Conservation (phyloP, 30 jellyfish, hydroid and myxozoan species). For the Aurelia sp. region DNA sequence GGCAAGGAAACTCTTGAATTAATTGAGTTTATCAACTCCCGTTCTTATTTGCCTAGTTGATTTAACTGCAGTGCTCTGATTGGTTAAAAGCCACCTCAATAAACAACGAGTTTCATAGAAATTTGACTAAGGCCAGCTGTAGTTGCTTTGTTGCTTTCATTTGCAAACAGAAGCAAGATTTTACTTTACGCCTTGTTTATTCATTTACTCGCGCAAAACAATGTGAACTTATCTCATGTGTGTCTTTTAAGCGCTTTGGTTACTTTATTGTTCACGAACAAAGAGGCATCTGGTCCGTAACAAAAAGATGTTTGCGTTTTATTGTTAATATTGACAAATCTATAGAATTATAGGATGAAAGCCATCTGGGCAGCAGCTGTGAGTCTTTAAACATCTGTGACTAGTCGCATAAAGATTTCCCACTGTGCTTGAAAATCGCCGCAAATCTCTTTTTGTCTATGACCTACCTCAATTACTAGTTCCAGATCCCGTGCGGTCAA, state of each 20-base stretch:
- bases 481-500: constrained; percentile 47
- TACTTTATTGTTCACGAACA: constrained; percentile 34
- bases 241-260: constrained; percentile 65
- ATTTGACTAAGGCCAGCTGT: constrained; percentile 57
- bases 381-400: constrained; percentile 61
- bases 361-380: constrained; percentile 80
- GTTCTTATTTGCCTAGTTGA: constrained; percentile 7
- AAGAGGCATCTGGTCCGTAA: constrained; percentile 19
- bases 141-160: constrained; percentile 38
- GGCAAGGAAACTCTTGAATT: neutral
- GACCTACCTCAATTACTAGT: constrained; percentile 49
- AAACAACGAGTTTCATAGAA: constrained; percentile 35
- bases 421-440: constrained; percentile 74
- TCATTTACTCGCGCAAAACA: constrained; percentile 38
- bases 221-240: constrained; percentile 66
- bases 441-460: constrained; percentile 56
- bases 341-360: constrained; percentile 43
- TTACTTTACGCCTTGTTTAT: constrained; percentile 39
- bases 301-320: constrained; percentile 35
- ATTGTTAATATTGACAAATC: constrained; percentile 71
- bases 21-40: constrained; percentile 3
- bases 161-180: constrained; percentile 41
- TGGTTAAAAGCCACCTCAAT: constrained; percentile 22
- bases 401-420: constrained; percentile 62
- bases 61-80: constrained; percentile 10